Percentiles rank a stretch among this genome's conserved stretches.
Evolutionary conservation across 2,113 vertebrate genomes (phyloP).

Genomic region (Erythrolamprus reginae): DNA sequence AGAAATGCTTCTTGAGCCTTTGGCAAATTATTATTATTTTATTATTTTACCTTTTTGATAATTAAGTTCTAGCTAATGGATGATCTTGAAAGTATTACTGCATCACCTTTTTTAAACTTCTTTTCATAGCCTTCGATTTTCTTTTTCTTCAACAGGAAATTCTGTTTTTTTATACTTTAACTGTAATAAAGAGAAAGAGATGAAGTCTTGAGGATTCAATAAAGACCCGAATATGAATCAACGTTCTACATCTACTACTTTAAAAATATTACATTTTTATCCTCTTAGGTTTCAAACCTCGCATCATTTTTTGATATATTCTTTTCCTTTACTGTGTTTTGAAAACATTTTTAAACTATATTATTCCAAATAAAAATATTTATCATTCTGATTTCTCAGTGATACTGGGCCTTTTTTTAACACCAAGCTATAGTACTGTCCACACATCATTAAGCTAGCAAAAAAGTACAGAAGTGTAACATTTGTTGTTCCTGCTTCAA

Average conservation of each 20-base stretch:
- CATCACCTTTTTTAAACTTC: constrained; percentile 6
- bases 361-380: neutral
- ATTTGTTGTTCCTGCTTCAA: neutral
- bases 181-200: constrained; percentile 23
- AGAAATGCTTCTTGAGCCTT: neutral
- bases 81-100: neutral
- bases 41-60: neutral
- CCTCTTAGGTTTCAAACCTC: neutral
- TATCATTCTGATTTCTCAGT: neutral
- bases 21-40: neutral
- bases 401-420: neutral
- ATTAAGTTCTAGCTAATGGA: neutral
- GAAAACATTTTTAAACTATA: neutral
- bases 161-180: neutral
- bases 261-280: neutral
- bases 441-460: neutral
- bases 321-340: neutral
- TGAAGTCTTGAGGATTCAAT: constrained; percentile 41
- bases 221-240: constrained; percentile 20
- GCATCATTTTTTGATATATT: neutral
- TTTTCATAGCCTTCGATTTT: neutral
- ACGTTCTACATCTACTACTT: neutral
- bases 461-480: neutral
- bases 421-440: neutral
- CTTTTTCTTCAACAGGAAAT: neutral